Conservation (phyloP, 2,113 vertebrate genomes). For the Coryphaenoides rupestris region DNA sequence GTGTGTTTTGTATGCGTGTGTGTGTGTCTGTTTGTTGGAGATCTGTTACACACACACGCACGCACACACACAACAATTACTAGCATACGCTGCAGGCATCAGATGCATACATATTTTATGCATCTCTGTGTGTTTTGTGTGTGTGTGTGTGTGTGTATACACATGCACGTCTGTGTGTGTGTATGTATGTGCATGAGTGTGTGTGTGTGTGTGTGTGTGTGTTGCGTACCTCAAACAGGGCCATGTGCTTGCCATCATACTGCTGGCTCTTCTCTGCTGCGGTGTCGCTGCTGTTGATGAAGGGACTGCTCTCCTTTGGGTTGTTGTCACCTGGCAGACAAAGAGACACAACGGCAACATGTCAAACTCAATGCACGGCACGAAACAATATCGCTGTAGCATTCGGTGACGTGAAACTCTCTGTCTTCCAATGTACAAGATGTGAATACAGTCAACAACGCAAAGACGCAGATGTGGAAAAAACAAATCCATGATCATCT, state of each 20-base stretch:
- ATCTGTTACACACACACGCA: neutral
- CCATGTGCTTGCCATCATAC: slow-evolving; percentile 96
- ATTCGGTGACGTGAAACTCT: too few species aligned
- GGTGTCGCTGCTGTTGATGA: slow-evolving; percentile 95
- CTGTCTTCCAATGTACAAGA: too few species aligned
- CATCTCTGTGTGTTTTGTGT: neutral
- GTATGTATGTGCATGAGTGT: neutral
- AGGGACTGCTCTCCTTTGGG: slow-evolving; percentile 97
- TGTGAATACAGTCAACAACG: too few species aligned
- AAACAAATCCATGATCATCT: too few species aligned
- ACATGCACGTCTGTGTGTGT: slow-evolving; percentile 2
- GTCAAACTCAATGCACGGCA: too few species aligned
- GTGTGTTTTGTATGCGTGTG: slow-evolving; percentile 13
- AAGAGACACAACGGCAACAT: slow-evolving; percentile 15
- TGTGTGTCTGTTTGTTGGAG: slow-evolving; percentile 8
- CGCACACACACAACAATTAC: too few species aligned
- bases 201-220: neutral
- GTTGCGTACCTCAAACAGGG: slow-evolving; percentile 89
- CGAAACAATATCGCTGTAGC: too few species aligned
- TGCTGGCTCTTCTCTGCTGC: slow-evolving; percentile 88
- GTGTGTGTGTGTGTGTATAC: neutral
- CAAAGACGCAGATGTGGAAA: too few species aligned
- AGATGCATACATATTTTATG: neutral
- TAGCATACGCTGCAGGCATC: neutral
- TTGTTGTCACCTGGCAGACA: slow-evolving; percentile 86